Percentiles rank a stretch among this genome's conserved stretches.
Conservation (phyloP, 2,888 invertebrate genomes). For the Horisme vitalbata region DNA sequence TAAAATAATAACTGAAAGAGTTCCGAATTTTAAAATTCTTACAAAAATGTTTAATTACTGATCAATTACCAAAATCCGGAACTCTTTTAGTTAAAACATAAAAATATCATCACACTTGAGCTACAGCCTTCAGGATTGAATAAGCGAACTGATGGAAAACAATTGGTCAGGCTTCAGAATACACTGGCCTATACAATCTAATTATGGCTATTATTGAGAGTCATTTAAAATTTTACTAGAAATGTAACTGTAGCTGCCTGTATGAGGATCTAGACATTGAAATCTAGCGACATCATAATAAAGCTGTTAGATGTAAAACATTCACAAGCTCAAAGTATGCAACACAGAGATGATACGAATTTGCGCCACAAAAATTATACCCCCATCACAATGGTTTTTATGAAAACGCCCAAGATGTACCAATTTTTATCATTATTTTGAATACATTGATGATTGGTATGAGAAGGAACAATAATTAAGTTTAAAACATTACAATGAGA, state of each 20-base stretch:
- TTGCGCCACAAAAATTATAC: not conserved
- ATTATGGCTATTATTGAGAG: too few relatives aligned
- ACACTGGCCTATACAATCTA: too few relatives aligned
- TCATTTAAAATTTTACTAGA: not conserved
- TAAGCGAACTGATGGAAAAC: too few relatives aligned
- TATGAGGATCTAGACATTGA: not conserved
- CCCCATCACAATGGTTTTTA: slow-evolving; percentile 1
- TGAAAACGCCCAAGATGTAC: slow-evolving; percentile 9
- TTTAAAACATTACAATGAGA: too few relatives aligned
- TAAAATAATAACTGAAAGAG: too few relatives aligned
- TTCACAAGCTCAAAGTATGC: slow-evolving; percentile 8
- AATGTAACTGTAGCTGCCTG: slow-evolving; percentile 1
- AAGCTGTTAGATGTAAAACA: slow-evolving; percentile 1
- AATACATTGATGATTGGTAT: too few relatives aligned
- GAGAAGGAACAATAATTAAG: too few relatives aligned
- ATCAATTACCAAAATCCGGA: not conserved
- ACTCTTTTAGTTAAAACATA: not conserved
- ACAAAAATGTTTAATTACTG: not conserved
- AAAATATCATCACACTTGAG: not conserved
- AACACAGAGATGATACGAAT: slow-evolving; percentile 8
- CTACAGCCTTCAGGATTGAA: not conserved
- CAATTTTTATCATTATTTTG: not conserved
- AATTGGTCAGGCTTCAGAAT: too few relatives aligned
- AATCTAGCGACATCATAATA: slow-evolving; percentile 3
- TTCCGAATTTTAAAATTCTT: too few relatives aligned